Evolutionary conservation across 2,888 invertebrate genomes (phyloP), one percentile per base, ranked within the genome.

Genomic region (Apantesis nais): DNA sequence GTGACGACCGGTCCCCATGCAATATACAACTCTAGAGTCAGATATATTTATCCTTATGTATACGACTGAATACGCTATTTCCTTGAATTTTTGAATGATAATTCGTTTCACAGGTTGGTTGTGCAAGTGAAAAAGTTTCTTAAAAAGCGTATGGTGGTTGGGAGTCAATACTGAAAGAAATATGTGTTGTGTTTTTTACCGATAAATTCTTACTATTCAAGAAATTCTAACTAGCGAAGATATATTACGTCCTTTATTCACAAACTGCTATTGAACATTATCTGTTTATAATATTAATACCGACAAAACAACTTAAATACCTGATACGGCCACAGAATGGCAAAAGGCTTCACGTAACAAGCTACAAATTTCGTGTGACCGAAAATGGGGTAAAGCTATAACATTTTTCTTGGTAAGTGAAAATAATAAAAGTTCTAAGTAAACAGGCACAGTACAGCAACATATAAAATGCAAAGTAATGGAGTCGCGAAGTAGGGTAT

Each of bases 391-490:
- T 76, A 78, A 39, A 70, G 73, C 70, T 65, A 74, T 85, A 81
- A 83, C 79, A 78, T 76, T 75, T 82, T 77, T 83, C 78, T 75
- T 82, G 76, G 73, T 82, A 82, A 81, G 77, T 81, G 79, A 81
- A 81, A 82, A 77, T 81, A 77, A 78, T 82, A 74, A 82, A 83
- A 81, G 74, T 81, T 82, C 71, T 83, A 84, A 86, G 84, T 82
- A 87, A 88, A 87, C 85, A 84, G 82, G 83, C 81, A 74, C 79
- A 82, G 77, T 81, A 62, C 71, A 76, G 81, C 77, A 81, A 77
- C 82, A 82, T 84, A 86, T 88, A 88, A 87, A 90, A 90, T 85
- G 86, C 82, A 85, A 88, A 89, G 83, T 84, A 84, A 85, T 85
- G 85, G 81, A 82, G 83, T 81, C 80, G 83, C 83, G 78, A 89